Conservation (phyloP, 2,888 invertebrate genomes). For the Neoscelio sp. region DNA sequence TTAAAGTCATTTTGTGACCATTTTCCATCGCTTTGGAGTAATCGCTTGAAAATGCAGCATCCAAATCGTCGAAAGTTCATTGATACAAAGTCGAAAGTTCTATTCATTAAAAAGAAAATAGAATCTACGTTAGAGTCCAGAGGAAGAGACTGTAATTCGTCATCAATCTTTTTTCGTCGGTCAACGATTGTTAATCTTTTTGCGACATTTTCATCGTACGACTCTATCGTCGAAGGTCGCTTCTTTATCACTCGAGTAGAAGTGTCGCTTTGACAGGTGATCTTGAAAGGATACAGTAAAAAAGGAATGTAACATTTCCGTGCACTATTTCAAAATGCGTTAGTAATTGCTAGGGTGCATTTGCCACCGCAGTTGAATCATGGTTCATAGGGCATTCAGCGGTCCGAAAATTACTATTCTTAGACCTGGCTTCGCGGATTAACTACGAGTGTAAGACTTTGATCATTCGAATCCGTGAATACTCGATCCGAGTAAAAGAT, state of each 20-base stretch:
- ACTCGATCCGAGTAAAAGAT: too few relatives aligned
- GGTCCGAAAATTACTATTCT: slow-evolving; percentile 55
- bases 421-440: slow-evolving; percentile 12
- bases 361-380: slow-evolving; percentile 36
- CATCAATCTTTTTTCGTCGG: too few relatives aligned
- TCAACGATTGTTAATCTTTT: slow-evolving; percentile 33
- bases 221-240: slow-evolving; percentile 44
- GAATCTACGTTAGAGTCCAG: too few relatives aligned
- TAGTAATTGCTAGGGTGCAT: slow-evolving; percentile 11
- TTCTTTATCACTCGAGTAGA: slow-evolving; percentile 55
- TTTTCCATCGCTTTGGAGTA: slow-evolving; percentile 16
- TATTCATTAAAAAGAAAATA: neutral
- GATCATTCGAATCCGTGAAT: neutral
- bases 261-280: slow-evolving; percentile 46
- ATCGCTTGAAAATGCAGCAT: slow-evolving; percentile 1
- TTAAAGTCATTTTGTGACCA: slow-evolving; percentile 27
- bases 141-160: too few relatives aligned
- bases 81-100: too few relatives aligned
- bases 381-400: slow-evolving; percentile 39
- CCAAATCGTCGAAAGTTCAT: slow-evolving; percentile 7
- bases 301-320: slow-evolving; percentile 35
- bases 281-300: slow-evolving; percentile 47
- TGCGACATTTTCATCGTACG: slow-evolving; percentile 26
- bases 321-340: slow-evolving; percentile 14
- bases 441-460: slow-evolving; percentile 3